These are phyloP conservation scores for Dasyprocta punctata DNA, from an alignment of 2,113 vertebrate genomes.

Conservation along the genomic window DNA sequence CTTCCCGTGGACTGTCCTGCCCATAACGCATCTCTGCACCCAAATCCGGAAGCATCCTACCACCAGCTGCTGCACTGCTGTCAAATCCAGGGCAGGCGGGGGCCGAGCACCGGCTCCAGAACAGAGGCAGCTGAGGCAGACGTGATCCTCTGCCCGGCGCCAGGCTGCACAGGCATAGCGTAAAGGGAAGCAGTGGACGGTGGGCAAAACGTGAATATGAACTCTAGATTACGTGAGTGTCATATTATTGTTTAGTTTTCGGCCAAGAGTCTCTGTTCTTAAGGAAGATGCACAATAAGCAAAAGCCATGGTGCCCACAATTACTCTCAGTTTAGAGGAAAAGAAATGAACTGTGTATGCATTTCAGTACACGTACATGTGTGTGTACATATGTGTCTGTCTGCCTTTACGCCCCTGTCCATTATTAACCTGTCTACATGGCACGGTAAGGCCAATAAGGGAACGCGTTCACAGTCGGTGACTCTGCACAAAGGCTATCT, in stretches of 20 bases:
- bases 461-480: rapidly evolving
- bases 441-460: not conserved
- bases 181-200: rapidly evolving
- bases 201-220: rapidly evolving
- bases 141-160: rapidly evolving
- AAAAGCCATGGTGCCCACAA: not conserved
- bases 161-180: rapidly evolving
- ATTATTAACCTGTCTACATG: no score
- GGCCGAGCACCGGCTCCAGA: not conserved
- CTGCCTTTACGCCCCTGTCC: rapidly evolving
- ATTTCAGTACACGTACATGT: not conserved
- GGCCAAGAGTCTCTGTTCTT: not conserved
- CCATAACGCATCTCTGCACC: not conserved
- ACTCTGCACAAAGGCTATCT: no score
- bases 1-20: not conserved
- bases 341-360: not conserved
- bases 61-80: rapidly evolving
- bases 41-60: not conserved
- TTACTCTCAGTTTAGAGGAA: not conserved
- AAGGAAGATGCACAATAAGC: not conserved
- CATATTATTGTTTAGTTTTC: rapidly evolving
- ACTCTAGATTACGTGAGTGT: rapidly evolving
- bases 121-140: rapidly evolving
- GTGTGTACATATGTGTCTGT: no score
- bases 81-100: rapidly evolving